These are phyloP conservation scores for Eudemis profundana DNA, from an alignment of 2,888 invertebrate species.

Conservation along the genomic window DNA sequence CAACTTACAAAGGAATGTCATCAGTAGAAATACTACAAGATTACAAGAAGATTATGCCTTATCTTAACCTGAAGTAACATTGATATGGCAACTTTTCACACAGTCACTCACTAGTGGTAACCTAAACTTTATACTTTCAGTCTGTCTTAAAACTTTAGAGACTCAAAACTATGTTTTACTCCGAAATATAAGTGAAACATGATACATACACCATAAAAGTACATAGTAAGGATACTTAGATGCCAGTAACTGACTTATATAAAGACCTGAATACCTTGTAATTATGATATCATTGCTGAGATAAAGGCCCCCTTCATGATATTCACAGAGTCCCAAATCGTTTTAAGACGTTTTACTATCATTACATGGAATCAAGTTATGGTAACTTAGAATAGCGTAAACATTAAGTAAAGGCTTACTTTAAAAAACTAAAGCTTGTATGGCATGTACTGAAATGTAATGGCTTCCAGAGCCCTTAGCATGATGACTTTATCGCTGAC, in stretches of 20 bases:
- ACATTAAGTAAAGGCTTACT: slow-evolving; percentile 12
- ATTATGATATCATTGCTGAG: neutral
- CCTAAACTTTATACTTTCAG: slow-evolving; percentile 41
- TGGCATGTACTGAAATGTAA: neutral
- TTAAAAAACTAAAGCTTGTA: slow-evolving; percentile 6
- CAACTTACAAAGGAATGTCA: slow-evolving; percentile 59
- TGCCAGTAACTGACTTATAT: slow-evolving; percentile 13
- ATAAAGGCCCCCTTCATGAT: slow-evolving; percentile 2
- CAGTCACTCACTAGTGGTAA: slow-evolving; percentile 43
- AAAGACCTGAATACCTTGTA: slow-evolving; percentile 13
- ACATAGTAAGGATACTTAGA: slow-evolving; percentile 8
- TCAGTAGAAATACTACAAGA: slow-evolving; percentile 75
- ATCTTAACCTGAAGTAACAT: slow-evolving; percentile 47
- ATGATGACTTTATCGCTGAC: no score
- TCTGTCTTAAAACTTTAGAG: slow-evolving; percentile 30
- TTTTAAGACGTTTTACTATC: slow-evolving; percentile 5
- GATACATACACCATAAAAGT: slow-evolving; percentile 2
- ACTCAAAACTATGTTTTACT: slow-evolving; percentile 15
- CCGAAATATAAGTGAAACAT: slow-evolving; percentile 2
- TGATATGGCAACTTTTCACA: slow-evolving; percentile 48
- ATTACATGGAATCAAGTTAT: slow-evolving; percentile 24
- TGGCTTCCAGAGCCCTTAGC: neutral
- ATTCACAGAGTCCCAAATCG: slow-evolving; percentile 5
- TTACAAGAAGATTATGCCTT: slow-evolving; percentile 58
- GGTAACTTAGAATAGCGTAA: slow-evolving; percentile 29